phyloP scores from a whole-genome alignment of 2,113 vertebrate genomes.

The Acanthochromis polyacanthus region DNA sequence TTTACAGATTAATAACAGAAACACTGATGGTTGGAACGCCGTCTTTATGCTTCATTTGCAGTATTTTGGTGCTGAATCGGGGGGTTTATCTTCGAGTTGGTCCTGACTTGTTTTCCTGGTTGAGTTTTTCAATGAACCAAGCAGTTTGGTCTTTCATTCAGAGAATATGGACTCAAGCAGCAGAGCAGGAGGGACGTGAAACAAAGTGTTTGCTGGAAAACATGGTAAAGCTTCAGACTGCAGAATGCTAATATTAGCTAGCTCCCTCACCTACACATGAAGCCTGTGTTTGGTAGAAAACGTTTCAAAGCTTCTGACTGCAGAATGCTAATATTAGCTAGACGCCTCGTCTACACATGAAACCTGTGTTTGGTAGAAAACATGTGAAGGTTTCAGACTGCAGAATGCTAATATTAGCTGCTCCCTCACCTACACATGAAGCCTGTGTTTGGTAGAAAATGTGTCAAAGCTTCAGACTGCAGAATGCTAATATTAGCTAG shows the following conservation, averaged over 20 bases:
- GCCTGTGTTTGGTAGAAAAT: neutral
- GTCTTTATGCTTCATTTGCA: too few relatives aligned
- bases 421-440: too few relatives aligned
- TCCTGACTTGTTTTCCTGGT: too few relatives aligned
- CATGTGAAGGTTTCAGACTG: neutral
- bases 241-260: neutral
- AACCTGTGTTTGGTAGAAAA: neutral
- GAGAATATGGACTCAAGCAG: neutral
- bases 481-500: constrained; percentile 4
- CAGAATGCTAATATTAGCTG: neutral
- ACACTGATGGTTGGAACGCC: too few relatives aligned
- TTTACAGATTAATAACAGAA: too few relatives aligned
- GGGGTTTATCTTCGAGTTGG: too few relatives aligned
- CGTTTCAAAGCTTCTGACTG: neutral
- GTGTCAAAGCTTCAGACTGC: neutral
- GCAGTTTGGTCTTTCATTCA: neutral
- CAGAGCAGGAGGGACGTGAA: constrained; percentile 1
- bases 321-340: neutral
- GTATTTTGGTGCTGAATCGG: too few relatives aligned
- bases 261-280: too few relatives aligned
- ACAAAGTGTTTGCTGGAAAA: neutral
- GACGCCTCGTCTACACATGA: too few relatives aligned
- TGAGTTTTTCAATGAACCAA: too few relatives aligned
- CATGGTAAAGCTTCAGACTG: too few relatives aligned
- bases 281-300: neutral